Evolutionary conservation across 2,113 vertebrate species (phyloP).

Genomic region (Passer domesticus): DNA sequence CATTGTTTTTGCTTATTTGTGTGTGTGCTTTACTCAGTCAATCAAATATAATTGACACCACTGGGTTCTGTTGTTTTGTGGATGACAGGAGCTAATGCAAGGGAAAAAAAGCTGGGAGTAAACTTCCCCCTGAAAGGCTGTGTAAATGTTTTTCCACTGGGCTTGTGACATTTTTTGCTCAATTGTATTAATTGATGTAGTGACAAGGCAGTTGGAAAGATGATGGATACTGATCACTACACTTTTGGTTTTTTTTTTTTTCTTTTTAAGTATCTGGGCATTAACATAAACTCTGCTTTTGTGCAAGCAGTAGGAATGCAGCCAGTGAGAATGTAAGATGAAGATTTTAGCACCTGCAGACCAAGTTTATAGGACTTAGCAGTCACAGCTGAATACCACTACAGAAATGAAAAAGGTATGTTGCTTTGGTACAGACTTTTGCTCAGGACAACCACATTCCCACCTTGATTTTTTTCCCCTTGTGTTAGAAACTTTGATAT

Average conservation of each 20-base stretch:
- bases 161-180: slow-evolving; percentile 85
- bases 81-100: slow-evolving; percentile 98
- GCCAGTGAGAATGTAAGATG: background rate
- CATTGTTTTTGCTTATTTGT: slow-evolving; percentile 99
- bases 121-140: slow-evolving; percentile 84
- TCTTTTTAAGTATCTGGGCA: slow-evolving; percentile 40
- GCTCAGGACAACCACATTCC: background rate
- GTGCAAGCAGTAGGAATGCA: background rate
- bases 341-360: background rate
- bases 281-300: slow-evolving; percentile 73
- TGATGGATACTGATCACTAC: slow-evolving; percentile 94
- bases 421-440: background rate
- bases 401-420: background rate
- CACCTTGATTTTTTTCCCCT: background rate
- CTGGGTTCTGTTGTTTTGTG: slow-evolving; percentile 94
- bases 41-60: slow-evolving; percentile 99
- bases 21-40: slow-evolving; percentile 99
- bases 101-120: slow-evolving; percentile 83
- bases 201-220: slow-evolving; percentile 82
- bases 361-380: background rate
- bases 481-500: background rate
- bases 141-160: slow-evolving; percentile 82
- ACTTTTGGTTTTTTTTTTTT: slow-evolving; percentile 68
- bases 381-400: background rate
- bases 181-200: slow-evolving; percentile 95